phyloP scores from a whole-genome alignment of 1,140 invertebrate genomes.

The Gonatopus flavifemur region DNA sequence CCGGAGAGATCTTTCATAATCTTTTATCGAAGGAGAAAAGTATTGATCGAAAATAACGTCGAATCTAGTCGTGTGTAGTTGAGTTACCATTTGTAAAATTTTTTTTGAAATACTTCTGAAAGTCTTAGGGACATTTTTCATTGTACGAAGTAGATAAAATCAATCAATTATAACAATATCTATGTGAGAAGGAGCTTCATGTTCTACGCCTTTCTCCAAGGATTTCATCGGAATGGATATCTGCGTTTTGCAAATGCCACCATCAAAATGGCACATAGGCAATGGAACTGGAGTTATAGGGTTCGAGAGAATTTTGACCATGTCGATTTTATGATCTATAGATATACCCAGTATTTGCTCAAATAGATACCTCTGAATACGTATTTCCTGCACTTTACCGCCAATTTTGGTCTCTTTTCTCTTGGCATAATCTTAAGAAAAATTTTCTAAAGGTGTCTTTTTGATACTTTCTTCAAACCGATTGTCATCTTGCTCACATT shows the following conservation, averaged over 20 bases:
- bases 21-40: slow-evolving; percentile 16
- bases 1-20: slow-evolving; percentile 5
- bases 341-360: too few relatives aligned
- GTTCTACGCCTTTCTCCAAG: too few relatives aligned
- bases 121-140: background rate
- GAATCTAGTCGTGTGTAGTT: background rate
- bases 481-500: too few relatives aligned
- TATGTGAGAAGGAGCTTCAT: background rate
- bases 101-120: background rate
- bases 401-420: slow-evolving; percentile 14
- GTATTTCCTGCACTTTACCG: slow-evolving; percentile 18
- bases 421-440: too few relatives aligned
- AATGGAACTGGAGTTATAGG: too few relatives aligned
- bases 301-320: slow-evolving; percentile 5
- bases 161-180: too few relatives aligned
- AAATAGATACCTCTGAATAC: slow-evolving; percentile 27
- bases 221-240: too few relatives aligned
- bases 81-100: too few relatives aligned
- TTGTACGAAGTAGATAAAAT: background rate
- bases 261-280: too few relatives aligned
- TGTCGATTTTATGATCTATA: background rate
- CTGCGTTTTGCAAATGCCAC: too few relatives aligned
- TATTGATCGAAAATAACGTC: slow-evolving; percentile 15
- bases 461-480: too few relatives aligned
- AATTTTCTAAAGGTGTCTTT: too few relatives aligned